Percentiles rank a stretch among this genome's conserved stretches.
Evolutionary conservation across 2,797 vertebrate species (phyloP).

Genomic region (Champsocephalus esox): DNA sequence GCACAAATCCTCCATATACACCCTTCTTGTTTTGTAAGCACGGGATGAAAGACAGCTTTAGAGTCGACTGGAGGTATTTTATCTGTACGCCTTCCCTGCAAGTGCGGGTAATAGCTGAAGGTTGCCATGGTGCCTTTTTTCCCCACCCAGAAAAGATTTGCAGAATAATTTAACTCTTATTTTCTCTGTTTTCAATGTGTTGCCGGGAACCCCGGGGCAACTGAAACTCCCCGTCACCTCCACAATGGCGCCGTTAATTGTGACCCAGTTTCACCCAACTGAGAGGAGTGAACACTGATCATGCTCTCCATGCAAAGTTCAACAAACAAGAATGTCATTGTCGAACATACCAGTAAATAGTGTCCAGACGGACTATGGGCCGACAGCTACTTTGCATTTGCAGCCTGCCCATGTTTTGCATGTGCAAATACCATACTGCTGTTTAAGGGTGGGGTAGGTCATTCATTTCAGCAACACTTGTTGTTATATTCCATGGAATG

Average conservation of each 20-base stretch:
- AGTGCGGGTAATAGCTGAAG: slow-evolving; percentile 4
- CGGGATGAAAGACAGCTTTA: slow-evolving; percentile 5
- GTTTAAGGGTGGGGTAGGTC: background rate
- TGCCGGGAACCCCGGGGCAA: slow-evolving; percentile 20
- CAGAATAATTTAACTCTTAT: slow-evolving; percentile 27
- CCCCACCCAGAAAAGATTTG: slow-evolving; percentile 18
- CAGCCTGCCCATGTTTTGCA: slow-evolving; percentile 52
- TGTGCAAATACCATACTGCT: slow-evolving; percentile 13
- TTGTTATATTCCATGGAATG: too few species aligned
- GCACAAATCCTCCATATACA: slow-evolving; percentile 1
- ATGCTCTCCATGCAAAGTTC: slow-evolving; percentile 57
- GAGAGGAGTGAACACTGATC: slow-evolving; percentile 38
- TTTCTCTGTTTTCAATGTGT: slow-evolving; percentile 12
- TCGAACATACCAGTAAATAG: slow-evolving; percentile 9
- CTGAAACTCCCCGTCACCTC: slow-evolving; percentile 24
- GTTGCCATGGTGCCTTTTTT: slow-evolving; percentile 16
- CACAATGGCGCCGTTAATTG: slow-evolving; percentile 48
- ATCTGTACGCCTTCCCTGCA: slow-evolving; percentile 1
- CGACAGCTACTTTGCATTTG: slow-evolving; percentile 49
- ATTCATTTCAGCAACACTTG: too few species aligned
- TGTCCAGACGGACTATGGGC: background rate
- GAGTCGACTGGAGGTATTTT: background rate
- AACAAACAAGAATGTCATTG: slow-evolving; percentile 62
- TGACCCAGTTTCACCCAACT: slow-evolving; percentile 57
- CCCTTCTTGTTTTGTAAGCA: slow-evolving; percentile 19